Evolutionary conservation across 2,113 vertebrate genomes (phyloP), one percentile per base, ranked within the genome.

Genomic region (Centropristis striata): DNA sequence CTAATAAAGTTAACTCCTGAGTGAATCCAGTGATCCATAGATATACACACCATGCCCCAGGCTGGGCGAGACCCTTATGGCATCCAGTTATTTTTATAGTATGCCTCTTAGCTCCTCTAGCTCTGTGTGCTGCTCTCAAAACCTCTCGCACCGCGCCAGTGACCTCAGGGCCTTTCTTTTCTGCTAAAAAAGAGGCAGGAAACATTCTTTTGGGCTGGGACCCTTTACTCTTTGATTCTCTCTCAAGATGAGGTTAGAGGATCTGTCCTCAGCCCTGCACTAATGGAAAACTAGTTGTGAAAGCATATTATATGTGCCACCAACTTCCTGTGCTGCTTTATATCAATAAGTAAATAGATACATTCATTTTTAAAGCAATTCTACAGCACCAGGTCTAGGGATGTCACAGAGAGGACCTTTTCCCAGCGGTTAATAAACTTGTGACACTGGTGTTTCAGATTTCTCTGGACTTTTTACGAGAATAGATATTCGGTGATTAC

Each of bases 71-170:
- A 37, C 21, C 14, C 44, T 70, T 20, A 37, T 18, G 46, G 80
- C 12, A 54, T 41, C 51, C 39, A 37, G 27, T 78, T 61, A 50
- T 81, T 83, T 83, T 44, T 86, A 69, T 81, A 60, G 39, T 55
- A 36, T 74, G 46, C 55, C 57, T 49, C 72, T 70, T 23, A 39
- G 21, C 42, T 46, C 67, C 51, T 66, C 54, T 74, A 14, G 8
- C 4, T 41, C 13, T 32, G 5, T 70, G 23, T 70, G 20, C 69
- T 47, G 13, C 13, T 21, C 16, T 71, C 8, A 47, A 49, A 60
- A 50, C 23, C 59, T 71, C 42, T 14, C 57, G 44, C 4, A 55
- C 47, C 60, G 50, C 25, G 32, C 11, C 39, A 25, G 23, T 59
- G 58, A 73, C 36, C 53, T 69, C 36, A 63, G 64, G 10, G 36